Base-by-base conservation (phyloP, 2,888 invertebrate species). In the Hydropsyche betteni region DNA sequence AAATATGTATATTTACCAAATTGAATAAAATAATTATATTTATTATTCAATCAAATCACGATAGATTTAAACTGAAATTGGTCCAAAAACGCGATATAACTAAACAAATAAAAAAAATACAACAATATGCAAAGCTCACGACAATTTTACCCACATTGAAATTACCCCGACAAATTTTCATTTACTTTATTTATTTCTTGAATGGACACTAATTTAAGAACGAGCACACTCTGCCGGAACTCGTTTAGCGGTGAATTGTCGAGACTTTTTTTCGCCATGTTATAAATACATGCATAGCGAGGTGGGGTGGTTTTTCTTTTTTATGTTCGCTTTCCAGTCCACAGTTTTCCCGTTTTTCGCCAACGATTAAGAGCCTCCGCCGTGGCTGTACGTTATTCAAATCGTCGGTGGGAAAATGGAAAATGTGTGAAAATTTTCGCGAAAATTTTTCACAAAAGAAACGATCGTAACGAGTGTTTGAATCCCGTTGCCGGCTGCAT, bases 231-330 rank as follows among this genome's bases (percentile, higher is more conserved):
- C 58, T 24, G 58, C 58, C 24, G 58, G 24, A 58, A 58, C 58
- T 58, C 58, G 58, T 58, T 58, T 58, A 58, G 58, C 58, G 16
- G 58, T 7, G 58, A 58, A 58, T 58, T 58, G 24, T 58, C 8
- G 58, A 58, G 14, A 58, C 16, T 24, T 58, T 58, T n/a, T 14
- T 24, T 24, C 8, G 58, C 16, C 24, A 8, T 58, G 4, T 58
- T 58, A 44, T 44, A 10, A 6, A 10, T 24, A 24, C 24, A 24
- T 24, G 24, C 24, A 24, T 24, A 24, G 24, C 24, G 24, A 24
- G 24, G 24, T 24, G 24, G 24, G 24, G 24, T 24, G 24, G 24
- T 2, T 44, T 44, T 10, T 1, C 44, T 44, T 10, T 44, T 44
- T 44, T 44, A 44, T 44, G 6, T 8, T 6, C 6, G 44, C 1